Conservation (phyloP, 1,140 invertebrate genomes). For the Aleiodes sp. region DNA sequence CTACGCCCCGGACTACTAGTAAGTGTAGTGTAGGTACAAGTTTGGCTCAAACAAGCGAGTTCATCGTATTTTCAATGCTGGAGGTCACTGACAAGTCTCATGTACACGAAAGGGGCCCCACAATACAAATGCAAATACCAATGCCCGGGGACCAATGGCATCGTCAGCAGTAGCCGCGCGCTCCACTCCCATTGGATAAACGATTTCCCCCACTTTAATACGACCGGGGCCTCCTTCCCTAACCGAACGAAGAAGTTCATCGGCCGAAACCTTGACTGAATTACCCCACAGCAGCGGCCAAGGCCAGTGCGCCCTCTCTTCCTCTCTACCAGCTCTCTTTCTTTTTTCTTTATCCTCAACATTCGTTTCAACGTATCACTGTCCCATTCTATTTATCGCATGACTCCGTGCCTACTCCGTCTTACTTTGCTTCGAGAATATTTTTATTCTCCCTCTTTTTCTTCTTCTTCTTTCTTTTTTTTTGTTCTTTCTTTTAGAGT, state of each 20-base stretch:
- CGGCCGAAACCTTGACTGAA: slow-evolving; percentile 77
- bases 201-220: slow-evolving; percentile 25
- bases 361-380: slow-evolving; percentile 17
- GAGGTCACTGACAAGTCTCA: slow-evolving; percentile 72
- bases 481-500: slow-evolving; percentile 10
- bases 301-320: slow-evolving; percentile 65
- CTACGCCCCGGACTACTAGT: slow-evolving; percentile 23
- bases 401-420: not conserved
- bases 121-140: slow-evolving; percentile 45
- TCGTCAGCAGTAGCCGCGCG: slow-evolving; percentile 40
- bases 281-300: slow-evolving; percentile 73
- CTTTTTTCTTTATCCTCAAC: slow-evolving; percentile 20
- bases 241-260: slow-evolving; percentile 61
- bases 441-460: not conserved
- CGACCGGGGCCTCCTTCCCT: slow-evolving; percentile 25
- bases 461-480: slow-evolving; percentile 22
- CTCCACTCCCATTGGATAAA: slow-evolving; percentile 50
- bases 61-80: slow-evolving; percentile 72
- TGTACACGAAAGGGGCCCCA: slow-evolving; percentile 38
- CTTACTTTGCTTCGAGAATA: not conserved
- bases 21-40: not conserved
- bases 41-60: slow-evolving; percentile 51
- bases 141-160: slow-evolving; percentile 46
- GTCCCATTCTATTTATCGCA: not conserved
- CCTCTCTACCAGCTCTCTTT: slow-evolving; percentile 43